Conservation (phyloP, 2,797 vertebrate genomes). For the Sphaeramia orbicularis region DNA sequence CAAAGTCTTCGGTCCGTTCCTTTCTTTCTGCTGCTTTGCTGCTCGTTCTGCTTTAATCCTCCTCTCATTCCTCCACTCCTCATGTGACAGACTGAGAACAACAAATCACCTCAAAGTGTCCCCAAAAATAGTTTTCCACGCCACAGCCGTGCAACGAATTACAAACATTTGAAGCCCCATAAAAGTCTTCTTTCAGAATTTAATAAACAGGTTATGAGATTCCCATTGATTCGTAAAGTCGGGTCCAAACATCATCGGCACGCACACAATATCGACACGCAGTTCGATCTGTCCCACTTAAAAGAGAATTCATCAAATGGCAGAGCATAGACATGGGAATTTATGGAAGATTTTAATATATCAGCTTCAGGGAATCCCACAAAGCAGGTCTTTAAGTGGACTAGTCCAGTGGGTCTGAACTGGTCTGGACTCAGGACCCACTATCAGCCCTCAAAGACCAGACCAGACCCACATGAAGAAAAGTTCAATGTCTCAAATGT, state of each 20-base stretch:
- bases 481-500: too few relatives aligned
- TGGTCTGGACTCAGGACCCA: too few relatives aligned
- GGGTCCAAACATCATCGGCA: slow-evolving; percentile 10
- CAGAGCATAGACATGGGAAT: slow-evolving; percentile 13
- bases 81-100: slow-evolving; percentile 11
- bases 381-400: not conserved
- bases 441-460: too few relatives aligned
- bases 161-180: not conserved
- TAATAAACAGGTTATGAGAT: slow-evolving; percentile 7
- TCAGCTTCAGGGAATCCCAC: not conserved
- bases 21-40: not conserved
- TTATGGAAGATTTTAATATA: not conserved
- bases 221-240: slow-evolving; percentile 10
- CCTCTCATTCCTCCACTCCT: not conserved
- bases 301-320: slow-evolving; percentile 11
- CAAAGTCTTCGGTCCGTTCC: slow-evolving; percentile 1
- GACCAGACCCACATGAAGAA: too few relatives aligned
- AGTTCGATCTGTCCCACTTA: slow-evolving; percentile 5
- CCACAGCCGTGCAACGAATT: slow-evolving; percentile 11
- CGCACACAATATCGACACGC: not conserved
- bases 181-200: slow-evolving; percentile 6
- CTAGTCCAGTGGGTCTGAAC: too few relatives aligned
- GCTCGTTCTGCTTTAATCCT: not conserved
- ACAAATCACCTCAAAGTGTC: slow-evolving; percentile 10
- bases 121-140: not conserved